A percentile compares a stretch with the other conserved stretches of the same genome.
Evolutionary conservation across 2,888 invertebrate species (phyloP).

Genomic region (Bembecia ichneumoniformis): DNA sequence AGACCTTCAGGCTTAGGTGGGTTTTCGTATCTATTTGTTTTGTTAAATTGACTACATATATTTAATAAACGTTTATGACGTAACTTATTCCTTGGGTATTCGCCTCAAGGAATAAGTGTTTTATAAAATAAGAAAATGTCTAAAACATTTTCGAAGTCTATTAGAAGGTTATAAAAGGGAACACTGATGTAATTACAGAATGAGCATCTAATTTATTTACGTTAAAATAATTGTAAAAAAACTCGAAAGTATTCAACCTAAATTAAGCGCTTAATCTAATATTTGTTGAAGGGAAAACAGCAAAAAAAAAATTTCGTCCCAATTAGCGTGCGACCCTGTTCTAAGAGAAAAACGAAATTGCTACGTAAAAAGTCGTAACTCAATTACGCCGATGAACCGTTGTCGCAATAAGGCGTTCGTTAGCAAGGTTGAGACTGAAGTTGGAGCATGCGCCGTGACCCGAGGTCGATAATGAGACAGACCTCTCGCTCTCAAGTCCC

Average conservation of each 20-base stretch:
- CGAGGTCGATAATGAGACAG: conserved; percentile 72
- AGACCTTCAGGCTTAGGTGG: neutral
- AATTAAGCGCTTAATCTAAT: conserved; percentile 64
- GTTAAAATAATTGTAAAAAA: no score
- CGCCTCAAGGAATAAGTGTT: no score
- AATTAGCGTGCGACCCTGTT: conserved; percentile 64
- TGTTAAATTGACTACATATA: no score
- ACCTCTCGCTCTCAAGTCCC: conserved; percentile 62
- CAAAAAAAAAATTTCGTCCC: conserved; percentile 54
- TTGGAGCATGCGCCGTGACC: conserved; percentile 73
- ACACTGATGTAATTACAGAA: no score
- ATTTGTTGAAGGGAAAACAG: conserved; percentile 52
- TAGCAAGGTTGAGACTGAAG: conserved; percentile 48
- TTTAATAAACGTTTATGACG: no score
- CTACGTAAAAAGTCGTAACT: conserved; percentile 72
- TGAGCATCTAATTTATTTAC: no score
- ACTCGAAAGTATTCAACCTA: conserved; percentile 32
- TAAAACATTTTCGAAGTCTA: no score
- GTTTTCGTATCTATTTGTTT: neutral
- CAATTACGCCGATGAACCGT: conserved; percentile 69
- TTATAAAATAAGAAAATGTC: no score
- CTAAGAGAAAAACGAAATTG: conserved; percentile 69
- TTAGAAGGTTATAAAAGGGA: no score
- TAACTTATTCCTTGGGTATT: no score
- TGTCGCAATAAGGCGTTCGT: conserved; percentile 70